Evolutionary conservation across 1,140 invertebrate species (phyloP).

Genomic region (Drosophila trapezifrons): DNA sequence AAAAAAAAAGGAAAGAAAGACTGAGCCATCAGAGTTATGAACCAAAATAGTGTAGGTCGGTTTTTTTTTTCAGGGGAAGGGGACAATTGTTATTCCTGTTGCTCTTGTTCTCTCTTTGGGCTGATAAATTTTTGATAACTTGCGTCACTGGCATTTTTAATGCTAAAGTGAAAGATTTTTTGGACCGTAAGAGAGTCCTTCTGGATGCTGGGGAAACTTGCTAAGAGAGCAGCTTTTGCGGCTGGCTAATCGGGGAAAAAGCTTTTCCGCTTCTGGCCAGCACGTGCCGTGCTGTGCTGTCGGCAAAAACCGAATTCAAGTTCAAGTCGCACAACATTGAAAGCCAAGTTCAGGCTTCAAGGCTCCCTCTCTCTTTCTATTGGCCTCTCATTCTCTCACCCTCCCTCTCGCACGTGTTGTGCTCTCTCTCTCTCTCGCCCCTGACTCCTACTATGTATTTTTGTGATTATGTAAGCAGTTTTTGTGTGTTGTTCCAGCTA

Average conservation of each 20-base stretch:
- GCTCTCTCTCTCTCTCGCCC: conserved; percentile 16
- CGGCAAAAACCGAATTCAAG: conserved; percentile 61
- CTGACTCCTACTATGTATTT: conserved; percentile 39
- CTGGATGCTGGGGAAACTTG: no score
- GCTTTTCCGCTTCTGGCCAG: conserved; percentile 50
- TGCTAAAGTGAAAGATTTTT: conserved; percentile 31
- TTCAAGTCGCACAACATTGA: conserved; percentile 80
- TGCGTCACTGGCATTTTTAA: conserved; percentile 74
- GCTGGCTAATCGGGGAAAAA: conserved; percentile 15
- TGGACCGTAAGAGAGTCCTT: conserved; percentile 5
- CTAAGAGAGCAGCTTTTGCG: conserved; percentile 23
- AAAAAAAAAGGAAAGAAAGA: conserved; percentile 7
- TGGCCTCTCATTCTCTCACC: not conserved
- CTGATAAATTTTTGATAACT: conserved; percentile 75
- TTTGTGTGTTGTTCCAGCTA: conserved; percentile 32
- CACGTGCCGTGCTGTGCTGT: conserved; percentile 39
- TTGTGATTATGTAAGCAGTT: conserved; percentile 76
- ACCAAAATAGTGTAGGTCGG: conserved; percentile 31
- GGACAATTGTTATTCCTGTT: conserved; percentile 45
- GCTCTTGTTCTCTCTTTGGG: conserved; percentile 46
- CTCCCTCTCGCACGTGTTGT: conserved; percentile 29
- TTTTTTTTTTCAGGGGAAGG: conserved; percentile 4
- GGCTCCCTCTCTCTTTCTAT: conserved; percentile 29
- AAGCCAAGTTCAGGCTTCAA: conserved; percentile 74
- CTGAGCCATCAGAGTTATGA: conserved; percentile 19